Evolutionary conservation across 2,113 vertebrate genomes (phyloP), one percentile per base, ranked within the genome.

Genomic region (Phalacrocorax aristotelis): DNA sequence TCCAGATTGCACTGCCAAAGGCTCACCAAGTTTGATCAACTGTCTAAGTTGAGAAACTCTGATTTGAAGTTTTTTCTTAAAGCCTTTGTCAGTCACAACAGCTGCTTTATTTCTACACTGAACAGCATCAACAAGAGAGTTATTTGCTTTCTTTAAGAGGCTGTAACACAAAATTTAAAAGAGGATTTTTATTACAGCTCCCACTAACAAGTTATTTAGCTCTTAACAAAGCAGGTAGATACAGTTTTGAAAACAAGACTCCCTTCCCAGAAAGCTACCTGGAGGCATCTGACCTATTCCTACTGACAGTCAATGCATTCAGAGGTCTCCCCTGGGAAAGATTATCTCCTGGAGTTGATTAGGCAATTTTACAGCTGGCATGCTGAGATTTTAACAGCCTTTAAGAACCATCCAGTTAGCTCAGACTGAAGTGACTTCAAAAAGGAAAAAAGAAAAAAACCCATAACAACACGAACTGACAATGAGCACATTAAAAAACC

Each of bases 361-460:
- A 77, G 65, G 52, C 71, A 95, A 86, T 92, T 95, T 94, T 87
- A 93, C 69, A 96, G 74, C 84, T 40, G 62, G 60, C 83, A 65
- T 16, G 29, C 79, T 82, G 81, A 94, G 87, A 74, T 58, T 95
- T 86, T 69, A 83, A 95, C 46, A 95, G 85, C 81, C 80, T 84
- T 78, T 74, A 60, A 51, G 79, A 72, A 38, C 51, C 36, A 88
- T 32, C 19, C 54, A 88, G 69, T 91, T 52, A 87, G 54, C 11
- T 68, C 77, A 91, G 23, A 55, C 34, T 3, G 2, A 95, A 85
- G 64, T 52, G 26, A 72, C 49, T 84, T 64, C 26, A 27, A 80
- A 49, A 70, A 78, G 4, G 6, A 12, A 76, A 85, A 80, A 64
- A 4, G 7, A 20, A 25, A 23, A 26, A 14, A 13, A 54, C 22